Base-by-base conservation (phyloP, 2,113 vertebrate genomes). In the Sigmodon hispidus region DNA sequence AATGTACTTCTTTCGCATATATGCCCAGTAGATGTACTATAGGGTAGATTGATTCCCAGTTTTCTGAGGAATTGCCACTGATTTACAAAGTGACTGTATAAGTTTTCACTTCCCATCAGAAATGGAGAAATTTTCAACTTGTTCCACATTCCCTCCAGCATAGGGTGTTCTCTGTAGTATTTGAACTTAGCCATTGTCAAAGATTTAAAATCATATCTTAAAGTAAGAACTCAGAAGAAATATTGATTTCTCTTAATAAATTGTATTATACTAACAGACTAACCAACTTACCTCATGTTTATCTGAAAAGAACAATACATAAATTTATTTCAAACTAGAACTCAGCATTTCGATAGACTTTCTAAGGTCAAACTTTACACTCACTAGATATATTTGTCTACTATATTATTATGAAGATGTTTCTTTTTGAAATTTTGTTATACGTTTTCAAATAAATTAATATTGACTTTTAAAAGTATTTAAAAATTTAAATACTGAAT, bases 281-380 rank as follows among this genome's bases (percentile, higher is more conserved):
- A 9, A 48, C n/a, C 24, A 17, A 3, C 26, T 86, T 36, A 31
- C 31, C 24, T 92, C 5, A 61, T 89, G 19, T 43, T 91, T 94
- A 24, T 65, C 36, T 4, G 19, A 10, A 69, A 93, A 55, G 7
- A 2, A 61, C 65, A 40, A 26, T 75, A 55, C 0, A 55, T 83
- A 61, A 59, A 61, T 83, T 92, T 40, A 50, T 83, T 84, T 87
- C 26, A 90, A 83, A 88, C 34, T 57, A 48, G 15, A 88, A 91
- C 4, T 52, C 40, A 72, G 10, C 79, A 29, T 17, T 84, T 89
- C 85, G 0, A 31, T 88, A 59, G 55, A 69, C 81, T n/a, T 7
- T 17, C 2, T 76, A 45, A 52, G 57, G 7, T 10, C 11, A 69
- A 79, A 73, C 17, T 83, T 95, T 29, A 87, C 40, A 0, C 15